These are phyloP conservation scores for Agonopterix subpropinquella DNA, from an alignment of 2,888 invertebrate genomes.

Conservation along the genomic window DNA sequence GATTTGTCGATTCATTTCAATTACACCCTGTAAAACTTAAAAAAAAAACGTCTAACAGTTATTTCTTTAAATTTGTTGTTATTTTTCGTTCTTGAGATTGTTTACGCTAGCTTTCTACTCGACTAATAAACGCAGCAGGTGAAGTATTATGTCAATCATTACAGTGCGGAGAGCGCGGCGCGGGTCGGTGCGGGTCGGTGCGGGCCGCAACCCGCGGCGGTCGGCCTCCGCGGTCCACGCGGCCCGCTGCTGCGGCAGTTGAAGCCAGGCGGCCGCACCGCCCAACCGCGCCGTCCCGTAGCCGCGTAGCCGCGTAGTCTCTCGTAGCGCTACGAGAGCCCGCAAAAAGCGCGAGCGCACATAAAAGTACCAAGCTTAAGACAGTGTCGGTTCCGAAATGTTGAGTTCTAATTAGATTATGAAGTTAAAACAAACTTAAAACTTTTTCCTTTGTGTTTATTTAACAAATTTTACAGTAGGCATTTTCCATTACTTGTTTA, in stretches of 20 bases:
- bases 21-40: too few species aligned
- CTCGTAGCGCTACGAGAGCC: slow-evolving; percentile 21
- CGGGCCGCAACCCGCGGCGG: background rate
- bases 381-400: too few species aligned
- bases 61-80: too few species aligned
- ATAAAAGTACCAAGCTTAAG: too few species aligned
- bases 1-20: too few species aligned
- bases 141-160: slow-evolving; percentile 68
- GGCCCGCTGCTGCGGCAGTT: slow-evolving; percentile 26
- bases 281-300: slow-evolving; percentile 15
- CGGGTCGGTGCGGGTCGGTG: slow-evolving; percentile 26
- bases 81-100: slow-evolving; percentile 17
- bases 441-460: too few species aligned
- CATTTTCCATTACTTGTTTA: too few species aligned
- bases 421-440: too few species aligned
- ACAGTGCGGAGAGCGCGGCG: slow-evolving; percentile 35
- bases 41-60: too few species aligned
- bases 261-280: slow-evolving; percentile 29
- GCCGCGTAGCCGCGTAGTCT: slow-evolving; percentile 8
- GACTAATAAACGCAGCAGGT: slow-evolving; percentile 57
- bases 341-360: slow-evolving; percentile 7
- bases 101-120: slow-evolving; percentile 31
- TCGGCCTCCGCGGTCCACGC: slow-evolving; percentile 3
- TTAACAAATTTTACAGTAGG: too few species aligned
- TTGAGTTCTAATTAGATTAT: too few species aligned